These are phyloP conservation scores for Cuniculus paca DNA, from an alignment of 2,797 vertebrate genomes.

Conservation along the genomic window DNA sequence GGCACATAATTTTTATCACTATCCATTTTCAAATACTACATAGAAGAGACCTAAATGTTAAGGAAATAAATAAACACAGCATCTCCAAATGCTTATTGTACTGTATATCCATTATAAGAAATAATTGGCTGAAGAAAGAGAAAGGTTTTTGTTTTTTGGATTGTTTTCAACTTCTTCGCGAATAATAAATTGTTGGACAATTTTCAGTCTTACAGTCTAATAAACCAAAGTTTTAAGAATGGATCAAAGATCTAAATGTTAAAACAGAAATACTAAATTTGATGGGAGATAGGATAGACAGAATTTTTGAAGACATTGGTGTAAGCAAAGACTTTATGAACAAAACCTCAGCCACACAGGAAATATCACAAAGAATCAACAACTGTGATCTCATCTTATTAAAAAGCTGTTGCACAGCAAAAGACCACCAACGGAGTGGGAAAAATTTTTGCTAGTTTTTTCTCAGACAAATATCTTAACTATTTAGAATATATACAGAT, in stretches of 20 bases:
- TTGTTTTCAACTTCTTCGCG: neutral
- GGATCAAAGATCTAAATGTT: neutral
- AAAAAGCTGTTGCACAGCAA: neutral
- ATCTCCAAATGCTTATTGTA: neutral
- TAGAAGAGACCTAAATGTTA: neutral
- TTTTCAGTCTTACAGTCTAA: neutral
- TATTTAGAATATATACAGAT: neutral
- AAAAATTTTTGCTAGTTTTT: neutral
- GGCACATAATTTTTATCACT: neutral
- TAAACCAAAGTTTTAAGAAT: neutral
- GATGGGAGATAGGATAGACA: too few relatives aligned
- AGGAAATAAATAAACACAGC: neutral
- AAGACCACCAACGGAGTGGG: neutral
- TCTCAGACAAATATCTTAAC: neutral
- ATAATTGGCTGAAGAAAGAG: neutral
- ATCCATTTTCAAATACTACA: neutral
- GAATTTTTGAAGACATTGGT: too few relatives aligned
- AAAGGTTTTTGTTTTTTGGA: neutral
- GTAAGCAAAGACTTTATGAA: too few relatives aligned
- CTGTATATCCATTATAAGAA: neutral
- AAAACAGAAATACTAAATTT: too few relatives aligned
- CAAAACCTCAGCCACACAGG: too few relatives aligned
- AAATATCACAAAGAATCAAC: too few relatives aligned
- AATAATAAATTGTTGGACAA: neutral
- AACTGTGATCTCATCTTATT: too few relatives aligned